Conservation (phyloP, 2,797 vertebrate genomes). For the Trichosurus vulpecula region DNA sequence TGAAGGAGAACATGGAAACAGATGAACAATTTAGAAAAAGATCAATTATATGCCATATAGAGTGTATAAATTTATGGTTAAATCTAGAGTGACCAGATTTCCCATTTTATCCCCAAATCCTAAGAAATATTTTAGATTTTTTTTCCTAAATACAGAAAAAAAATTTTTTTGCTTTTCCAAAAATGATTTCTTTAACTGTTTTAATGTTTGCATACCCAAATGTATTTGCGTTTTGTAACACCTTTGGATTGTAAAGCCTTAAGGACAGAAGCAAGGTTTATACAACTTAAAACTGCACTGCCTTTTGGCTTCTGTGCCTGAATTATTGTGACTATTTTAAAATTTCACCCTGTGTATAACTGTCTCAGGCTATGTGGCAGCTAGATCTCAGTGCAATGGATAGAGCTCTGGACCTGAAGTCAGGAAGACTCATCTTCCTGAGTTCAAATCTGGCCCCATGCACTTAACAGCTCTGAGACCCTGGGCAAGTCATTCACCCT, state of each 20-base stretch:
- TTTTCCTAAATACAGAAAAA: neutral
- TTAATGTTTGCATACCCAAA: neutral
- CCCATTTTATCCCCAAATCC: neutral
- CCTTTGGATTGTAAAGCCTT: neutral
- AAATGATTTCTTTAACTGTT: neutral
- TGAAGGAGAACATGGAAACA: neutral
- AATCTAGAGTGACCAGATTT: neutral
- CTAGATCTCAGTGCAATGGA: neutral
- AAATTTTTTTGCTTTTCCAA: neutral
- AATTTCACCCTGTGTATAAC: neutral
- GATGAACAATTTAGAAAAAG: neutral
- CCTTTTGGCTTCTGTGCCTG: neutral
- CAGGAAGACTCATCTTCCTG: neutral
- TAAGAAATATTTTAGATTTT: neutral
- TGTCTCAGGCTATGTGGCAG: neutral
- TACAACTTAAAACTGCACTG: neutral
- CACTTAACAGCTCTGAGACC: neutral
- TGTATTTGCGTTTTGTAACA: neutral
- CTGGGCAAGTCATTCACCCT: neutral
- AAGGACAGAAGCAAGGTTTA: neutral
- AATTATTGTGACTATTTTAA: neutral
- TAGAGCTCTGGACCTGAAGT: neutral
- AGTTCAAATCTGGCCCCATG: neutral
- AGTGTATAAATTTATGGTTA: neutral
- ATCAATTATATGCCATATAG: no score